phyloP scores from a whole-genome alignment of 2,888 invertebrate genomes.

The Monochamus alternatus region DNA sequence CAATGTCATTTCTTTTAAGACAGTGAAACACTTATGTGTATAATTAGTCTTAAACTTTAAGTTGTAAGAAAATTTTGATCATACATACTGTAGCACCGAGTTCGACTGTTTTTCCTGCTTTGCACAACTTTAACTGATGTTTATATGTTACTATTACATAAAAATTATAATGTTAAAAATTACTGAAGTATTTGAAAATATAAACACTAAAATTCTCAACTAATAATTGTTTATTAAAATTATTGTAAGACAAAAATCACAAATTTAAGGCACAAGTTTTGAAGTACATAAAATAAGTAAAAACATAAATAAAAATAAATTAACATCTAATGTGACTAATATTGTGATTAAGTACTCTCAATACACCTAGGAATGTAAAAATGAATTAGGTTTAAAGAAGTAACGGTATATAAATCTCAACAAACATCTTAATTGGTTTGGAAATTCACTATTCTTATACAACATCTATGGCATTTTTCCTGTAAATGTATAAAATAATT shows the following conservation, averaged over 20 bases:
- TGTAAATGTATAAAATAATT: conserved; percentile 16
- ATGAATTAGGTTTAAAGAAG: conserved; percentile 17
- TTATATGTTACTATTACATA: too few relatives aligned
- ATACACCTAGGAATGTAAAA: conserved; percentile 45
- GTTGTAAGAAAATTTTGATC: too few relatives aligned
- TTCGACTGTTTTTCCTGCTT: too few relatives aligned
- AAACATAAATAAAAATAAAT: conserved; percentile 41
- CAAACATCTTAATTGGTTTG: background rate
- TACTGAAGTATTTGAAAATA: too few relatives aligned
- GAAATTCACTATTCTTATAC: background rate
- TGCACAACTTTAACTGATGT: too few relatives aligned
- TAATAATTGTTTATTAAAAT: conserved; percentile 1
- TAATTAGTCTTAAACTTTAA: too few relatives aligned
- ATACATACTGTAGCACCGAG: too few relatives aligned
- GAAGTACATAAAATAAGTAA: conserved; percentile 52
- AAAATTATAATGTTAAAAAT: too few relatives aligned
- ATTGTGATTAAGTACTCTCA: conserved; percentile 42
- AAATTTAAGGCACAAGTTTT: conserved; percentile 57
- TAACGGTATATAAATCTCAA: conserved; percentile 1
- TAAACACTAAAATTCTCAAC: too few relatives aligned
- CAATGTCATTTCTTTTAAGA: too few relatives aligned
- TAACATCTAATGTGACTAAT: conserved; percentile 13
- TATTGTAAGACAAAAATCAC: conserved; percentile 50
- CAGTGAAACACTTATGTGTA: too few relatives aligned
- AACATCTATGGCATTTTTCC: conserved; percentile 21